Base-by-base conservation (phyloP, 2,888 invertebrate species). In the Metellina segmentata region DNA sequence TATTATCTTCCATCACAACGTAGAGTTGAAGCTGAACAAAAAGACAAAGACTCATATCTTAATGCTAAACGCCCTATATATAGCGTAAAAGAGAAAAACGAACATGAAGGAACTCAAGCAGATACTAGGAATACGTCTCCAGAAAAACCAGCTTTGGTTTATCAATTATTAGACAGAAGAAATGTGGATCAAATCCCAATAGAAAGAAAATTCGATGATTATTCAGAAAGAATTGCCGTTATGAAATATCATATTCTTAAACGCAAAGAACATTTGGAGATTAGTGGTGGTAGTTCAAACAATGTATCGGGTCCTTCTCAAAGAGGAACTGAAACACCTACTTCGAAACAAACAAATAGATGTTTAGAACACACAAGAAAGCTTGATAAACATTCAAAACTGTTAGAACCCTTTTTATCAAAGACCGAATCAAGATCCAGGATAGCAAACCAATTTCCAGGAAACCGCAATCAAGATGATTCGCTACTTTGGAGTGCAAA, bases 241-340 rank as follows among this genome's bases (percentile, higher is more conserved):
- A 1, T 5, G 61, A 52, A 19, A 61, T 79, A 79, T 79, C 79
- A 79, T 5, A 61, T 79, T 48, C 49, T 79, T 19, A 79, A 79
- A 51, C 51, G 77, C 5, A 51, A 77, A 19, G 51, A 77, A 77
- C 49, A 51, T 9, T 9, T 19, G n/a, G 16, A n/a, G 2, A 6
- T n/a, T 51, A 19, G 9, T n/a, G n/a, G n/a, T 7, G 52, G 9
- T 51, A 19, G 9, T 51, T 51, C 11, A 19, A 77, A 51, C 49
- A 19, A 51, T 11, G 8, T 13, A 11, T 16, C 51, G 13, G 16
- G 16, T 49, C 16, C 77, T 49, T 49, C 51, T 0, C 34, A 34
- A 34, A 34, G 34, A 34, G 34, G 34, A 34, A 34, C 34, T 34
- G 34, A 34, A 34, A 34, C 1, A 1, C 34, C 34, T 34, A 34